These are phyloP conservation scores for Pachypsylla venusta DNA, from an alignment of 1,140 invertebrate species.

Conservation along the genomic window DNA sequence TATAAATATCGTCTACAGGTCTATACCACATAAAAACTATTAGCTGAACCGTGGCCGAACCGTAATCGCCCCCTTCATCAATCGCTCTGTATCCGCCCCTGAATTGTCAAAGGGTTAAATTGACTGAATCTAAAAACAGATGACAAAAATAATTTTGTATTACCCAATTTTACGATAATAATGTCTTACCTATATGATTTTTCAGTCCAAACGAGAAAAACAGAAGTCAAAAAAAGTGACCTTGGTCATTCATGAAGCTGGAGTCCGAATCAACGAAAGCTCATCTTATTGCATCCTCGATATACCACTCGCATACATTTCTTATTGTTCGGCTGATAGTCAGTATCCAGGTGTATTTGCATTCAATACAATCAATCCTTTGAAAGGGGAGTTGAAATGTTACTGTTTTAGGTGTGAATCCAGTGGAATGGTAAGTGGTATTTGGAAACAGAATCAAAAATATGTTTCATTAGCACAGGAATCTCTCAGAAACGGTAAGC, in stretches of 20 bases:
- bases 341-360: background rate
- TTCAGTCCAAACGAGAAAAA: background rate
- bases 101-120: no score
- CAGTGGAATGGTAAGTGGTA: background rate
- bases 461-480: background rate
- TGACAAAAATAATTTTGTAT: no score
- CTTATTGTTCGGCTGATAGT: constrained; percentile 1
- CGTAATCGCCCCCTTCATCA: no score
- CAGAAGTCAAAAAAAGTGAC: background rate
- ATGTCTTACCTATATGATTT: no score
- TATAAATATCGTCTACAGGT: no score
- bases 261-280: background rate
- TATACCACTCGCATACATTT: background rate
- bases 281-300: background rate
- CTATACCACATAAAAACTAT: no score
- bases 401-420: background rate
- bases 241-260: background rate
- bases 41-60: no score
- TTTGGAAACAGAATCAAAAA: background rate
- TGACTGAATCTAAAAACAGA: no score
- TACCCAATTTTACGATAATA: no score
- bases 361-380: background rate
- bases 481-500: background rate
- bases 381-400: background rate
- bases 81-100: no score